Base-by-base conservation (phyloP, 2,113 vertebrate species). In the Empidonax alnorum region DNA sequence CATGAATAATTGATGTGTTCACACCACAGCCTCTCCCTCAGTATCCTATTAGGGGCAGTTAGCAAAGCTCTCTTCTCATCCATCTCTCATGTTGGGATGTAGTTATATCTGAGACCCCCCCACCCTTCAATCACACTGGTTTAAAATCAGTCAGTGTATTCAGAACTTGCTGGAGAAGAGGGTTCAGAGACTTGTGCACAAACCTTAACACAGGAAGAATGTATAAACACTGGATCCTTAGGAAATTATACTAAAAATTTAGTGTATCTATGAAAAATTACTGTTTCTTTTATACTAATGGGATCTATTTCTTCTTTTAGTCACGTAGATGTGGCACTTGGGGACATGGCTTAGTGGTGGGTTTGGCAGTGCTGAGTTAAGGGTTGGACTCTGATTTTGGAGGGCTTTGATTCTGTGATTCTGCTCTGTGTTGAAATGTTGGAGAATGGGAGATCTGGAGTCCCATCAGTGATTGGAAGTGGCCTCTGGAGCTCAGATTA, bases 1-100 rank as follows among this genome's bases (percentile, higher is more conserved):
- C 50, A 92, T 93, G 67, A 95, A 96, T 96, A 92, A 93, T 94
- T 25, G 16, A 96, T 90, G 23, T 58, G 28, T 20, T 88, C 67
- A 13, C 59, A 74, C 28, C 83, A 66, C 63, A 74, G 79, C 46
- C 58, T 90, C 46, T 81, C 63, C 50, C 61, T 74, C 20, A 67
- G 59, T 69, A 19, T 94, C 90, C 83, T 90, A 1, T 76, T 90
- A 79, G 71, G 80, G 50, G 16, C 88, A 90, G 71, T 80, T 93
- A 73, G 84, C 33, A 74, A 68, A 77, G 42, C 63, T 86, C 41
- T 65, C 59, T 80, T 58, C 63, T 88, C 63, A 67, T 33, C 33
- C 59, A 20, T 88, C 71, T 73, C 87, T 80, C 23, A 10, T 30
- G 20, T 92, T 83, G 90, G 58, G 44, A 73, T 67, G 19, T 5